phyloP scores from a whole-genome alignment of 2,797 vertebrate genomes.

The Anolis apletophallus region DNA sequence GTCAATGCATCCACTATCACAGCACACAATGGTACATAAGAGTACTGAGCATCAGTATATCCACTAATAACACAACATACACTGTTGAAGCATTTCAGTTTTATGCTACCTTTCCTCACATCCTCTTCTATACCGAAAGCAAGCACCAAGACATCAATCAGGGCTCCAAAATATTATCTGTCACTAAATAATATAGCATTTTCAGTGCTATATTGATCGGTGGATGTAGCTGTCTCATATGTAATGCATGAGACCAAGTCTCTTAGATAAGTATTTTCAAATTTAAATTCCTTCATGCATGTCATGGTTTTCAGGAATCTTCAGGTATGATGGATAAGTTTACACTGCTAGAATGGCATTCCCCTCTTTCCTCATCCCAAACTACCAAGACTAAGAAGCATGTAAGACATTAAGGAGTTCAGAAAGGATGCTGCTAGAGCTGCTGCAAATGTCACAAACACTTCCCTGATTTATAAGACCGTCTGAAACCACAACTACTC shows the following conservation, averaged over 20 bases:
- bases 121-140: not conserved
- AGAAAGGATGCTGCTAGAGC: not conserved
- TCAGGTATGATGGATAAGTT: not conserved
- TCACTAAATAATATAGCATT: not conserved
- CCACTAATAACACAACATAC: not conserved
- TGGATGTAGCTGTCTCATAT: not conserved
- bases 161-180: not conserved
- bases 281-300: not conserved
- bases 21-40: not conserved
- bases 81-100: not conserved
- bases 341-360: not conserved
- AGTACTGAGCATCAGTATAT: not conserved
- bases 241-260: not conserved
- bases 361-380: not conserved
- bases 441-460: not conserved
- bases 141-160: not conserved
- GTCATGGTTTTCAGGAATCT: constrained; percentile 1
- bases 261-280: constrained; percentile 6
- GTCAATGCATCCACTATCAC: not conserved
- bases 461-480: not conserved
- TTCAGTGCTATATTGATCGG: not conserved
- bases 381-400: not conserved
- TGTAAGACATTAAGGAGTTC: too few relatives aligned
- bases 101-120: constrained; percentile 1
- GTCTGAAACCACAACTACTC: not conserved